phyloP scores from a whole-genome alignment of 1,140 invertebrate species.

The Temnothorax nylanderi region DNA sequence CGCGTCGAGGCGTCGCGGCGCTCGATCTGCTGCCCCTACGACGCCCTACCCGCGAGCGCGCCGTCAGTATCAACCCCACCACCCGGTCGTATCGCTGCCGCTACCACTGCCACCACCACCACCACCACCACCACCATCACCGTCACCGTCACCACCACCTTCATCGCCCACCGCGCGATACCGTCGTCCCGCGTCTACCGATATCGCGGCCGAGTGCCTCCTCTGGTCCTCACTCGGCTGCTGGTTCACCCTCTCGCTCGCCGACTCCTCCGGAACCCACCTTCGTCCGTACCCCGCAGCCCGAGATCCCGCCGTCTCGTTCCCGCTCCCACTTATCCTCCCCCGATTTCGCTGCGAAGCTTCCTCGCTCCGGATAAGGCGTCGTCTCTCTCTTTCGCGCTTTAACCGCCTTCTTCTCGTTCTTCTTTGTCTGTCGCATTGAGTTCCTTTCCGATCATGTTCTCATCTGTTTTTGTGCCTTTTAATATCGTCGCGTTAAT shows the following conservation, averaged over 20 bases:
- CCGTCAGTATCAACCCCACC: constrained; percentile 73
- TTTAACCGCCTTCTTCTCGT: constrained; percentile 51
- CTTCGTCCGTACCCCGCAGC: constrained; percentile 62
- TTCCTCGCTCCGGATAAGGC: constrained; percentile 51
- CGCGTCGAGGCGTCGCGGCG: constrained; percentile 81
- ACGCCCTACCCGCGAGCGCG: constrained; percentile 76
- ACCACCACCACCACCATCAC: constrained; percentile 67
- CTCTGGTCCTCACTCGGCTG: constrained; percentile 63
- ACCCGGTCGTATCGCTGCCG: constrained; percentile 65
- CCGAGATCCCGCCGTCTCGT: constrained; percentile 69
- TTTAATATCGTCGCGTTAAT: not conserved
- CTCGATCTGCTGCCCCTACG: constrained; percentile 83
- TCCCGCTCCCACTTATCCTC: constrained; percentile 47
- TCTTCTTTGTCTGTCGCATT: constrained; percentile 55
- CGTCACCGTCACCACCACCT: constrained; percentile 68
- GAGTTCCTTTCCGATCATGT: not conserved
- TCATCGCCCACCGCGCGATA: constrained; percentile 38
- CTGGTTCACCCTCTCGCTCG: constrained; percentile 71
- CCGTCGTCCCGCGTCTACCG: constrained; percentile 54
- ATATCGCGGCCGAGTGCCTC: constrained; percentile 55
- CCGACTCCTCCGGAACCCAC: constrained; percentile 58
- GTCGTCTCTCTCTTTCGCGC: constrained; percentile 62
- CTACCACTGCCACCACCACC: constrained; percentile 79
- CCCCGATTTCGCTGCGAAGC: constrained; percentile 32
- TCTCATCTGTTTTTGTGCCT: not conserved